Conservation (phyloP, 2,797 vertebrate genomes). For the Enteromius treurensis region DNA sequence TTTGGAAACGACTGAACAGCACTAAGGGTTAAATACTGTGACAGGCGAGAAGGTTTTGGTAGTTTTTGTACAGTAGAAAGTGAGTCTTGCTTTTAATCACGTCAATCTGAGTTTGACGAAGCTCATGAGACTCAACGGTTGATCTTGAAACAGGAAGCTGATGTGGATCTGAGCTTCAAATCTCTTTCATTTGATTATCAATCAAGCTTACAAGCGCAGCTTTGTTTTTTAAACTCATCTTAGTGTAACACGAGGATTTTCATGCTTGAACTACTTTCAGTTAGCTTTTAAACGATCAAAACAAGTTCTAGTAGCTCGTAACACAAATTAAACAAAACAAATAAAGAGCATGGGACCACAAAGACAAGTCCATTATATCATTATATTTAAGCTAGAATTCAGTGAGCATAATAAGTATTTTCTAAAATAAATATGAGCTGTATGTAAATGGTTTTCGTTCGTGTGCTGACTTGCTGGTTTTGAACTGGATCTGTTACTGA, state of each 20-base stretch:
- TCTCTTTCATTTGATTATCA: slow-evolving; percentile 59
- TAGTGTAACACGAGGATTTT: slow-evolving; percentile 4
- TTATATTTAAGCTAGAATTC: not conserved
- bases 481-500: slow-evolving; percentile 28
- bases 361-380: too few species aligned
- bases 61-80: not conserved
- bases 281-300: not conserved
- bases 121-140: slow-evolving; percentile 44
- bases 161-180: slow-evolving; percentile 49
- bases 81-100: not conserved
- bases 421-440: not conserved
- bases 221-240: not conserved
- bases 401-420: not conserved
- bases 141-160: slow-evolving; percentile 56
- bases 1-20: not conserved
- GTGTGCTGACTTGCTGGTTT: slow-evolving; percentile 16
- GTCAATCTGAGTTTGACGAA: slow-evolving; percentile 5
- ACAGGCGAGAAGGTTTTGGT: not conserved
- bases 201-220: slow-evolving; percentile 32
- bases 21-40: not conserved
- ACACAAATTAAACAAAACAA: not conserved
- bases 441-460: not conserved
- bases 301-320: not conserved
- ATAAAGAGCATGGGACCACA: not conserved
- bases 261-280: slow-evolving; percentile 35